Evolutionary conservation across 2,888 invertebrate species (phyloP), one percentile per base, ranked within the genome.

Genomic region (Entomobrya multifasciata): DNA sequence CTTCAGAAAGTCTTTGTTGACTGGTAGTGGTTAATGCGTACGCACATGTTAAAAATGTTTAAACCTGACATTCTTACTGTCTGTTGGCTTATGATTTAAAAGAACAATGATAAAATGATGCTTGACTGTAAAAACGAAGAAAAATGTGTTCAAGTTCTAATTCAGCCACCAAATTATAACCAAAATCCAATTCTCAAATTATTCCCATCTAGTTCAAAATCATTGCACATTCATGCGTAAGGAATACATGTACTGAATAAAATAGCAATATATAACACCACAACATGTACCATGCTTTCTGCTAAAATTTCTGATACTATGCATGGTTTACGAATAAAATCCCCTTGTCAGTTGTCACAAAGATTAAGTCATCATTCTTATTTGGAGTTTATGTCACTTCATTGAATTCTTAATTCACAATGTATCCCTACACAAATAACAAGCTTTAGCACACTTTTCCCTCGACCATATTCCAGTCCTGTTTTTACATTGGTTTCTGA

Each of bases 351-450:
- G 15, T 78, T 78, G 78, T 78, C 78, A 49, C 27, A n/a, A 49
- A 80, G 80, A 80, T 80, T 80, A 80, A 80, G 80, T 80, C 80
- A 70, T 80, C 62, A 62, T 20, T 67, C 44, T 80, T 62, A 62
- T 60, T 78, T 62, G 41, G 60, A 62, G n/a, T 60, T 25, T 80
- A 55, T 67, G 67, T 47, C 70, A 67, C 67, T 55, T 65, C 65
- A 80, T 80, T 67, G 67, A 67, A 70, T 47, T 65, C 60, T 78
- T 49, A 57, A 41, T 57, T 76, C 76, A 76, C 27, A 22, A 20
- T 65, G 27, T 20, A 20, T 22, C 22, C 15, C 11, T 13, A 10
- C 25, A 36, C 36, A 36, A 36, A 8, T 6, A 20, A 57, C 57
- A 17, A 4, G 20, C 22, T 57, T 57, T 36, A 36, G 3, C 11